phyloP scores from a whole-genome alignment of 2,797 vertebrate genomes.

The Acestrorhynchus altus region DNA sequence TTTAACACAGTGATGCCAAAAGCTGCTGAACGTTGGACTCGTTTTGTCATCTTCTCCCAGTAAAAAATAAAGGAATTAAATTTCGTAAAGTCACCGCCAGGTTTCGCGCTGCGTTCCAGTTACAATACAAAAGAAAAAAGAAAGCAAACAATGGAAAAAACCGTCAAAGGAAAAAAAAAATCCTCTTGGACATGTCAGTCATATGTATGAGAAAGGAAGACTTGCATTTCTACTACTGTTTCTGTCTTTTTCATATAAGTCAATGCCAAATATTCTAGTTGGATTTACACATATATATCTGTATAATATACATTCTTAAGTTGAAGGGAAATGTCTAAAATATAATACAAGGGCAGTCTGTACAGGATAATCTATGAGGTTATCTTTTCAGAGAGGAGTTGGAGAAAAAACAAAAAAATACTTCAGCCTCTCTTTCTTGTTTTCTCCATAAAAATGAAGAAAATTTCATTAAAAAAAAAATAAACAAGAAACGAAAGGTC shows the following conservation, averaged over 20 bases:
- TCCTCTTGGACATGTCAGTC: conserved; percentile 68
- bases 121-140: conserved; percentile 58
- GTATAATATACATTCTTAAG: conserved; percentile 91
- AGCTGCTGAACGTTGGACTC: conserved; percentile 75
- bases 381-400: conserved; percentile 76
- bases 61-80: conserved; percentile 46
- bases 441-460: conserved; percentile 81
- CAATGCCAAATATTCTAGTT: conserved; percentile 81
- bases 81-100: conserved; percentile 58
- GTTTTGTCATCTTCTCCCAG: conserved; percentile 65
- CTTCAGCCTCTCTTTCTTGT: conserved; percentile 65
- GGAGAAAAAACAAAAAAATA: conserved; percentile 78
- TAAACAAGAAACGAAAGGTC: conserved; percentile 62
- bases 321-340: conserved; percentile 92
- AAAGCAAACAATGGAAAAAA: background rate
- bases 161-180: conserved; percentile 53
- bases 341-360: conserved; percentile 89
- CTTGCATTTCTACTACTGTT: conserved; percentile 83
- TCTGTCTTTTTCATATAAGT: conserved; percentile 69
- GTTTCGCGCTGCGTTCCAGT: conserved; percentile 74
- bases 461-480: conserved; percentile 66
- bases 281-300: conserved; percentile 74
- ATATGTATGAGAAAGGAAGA: conserved; percentile 85
- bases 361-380: conserved; percentile 86
- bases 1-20: conserved; percentile 83